phyloP scores from a whole-genome alignment of 1,140 invertebrate species.

The Drosophila suzukii region DNA sequence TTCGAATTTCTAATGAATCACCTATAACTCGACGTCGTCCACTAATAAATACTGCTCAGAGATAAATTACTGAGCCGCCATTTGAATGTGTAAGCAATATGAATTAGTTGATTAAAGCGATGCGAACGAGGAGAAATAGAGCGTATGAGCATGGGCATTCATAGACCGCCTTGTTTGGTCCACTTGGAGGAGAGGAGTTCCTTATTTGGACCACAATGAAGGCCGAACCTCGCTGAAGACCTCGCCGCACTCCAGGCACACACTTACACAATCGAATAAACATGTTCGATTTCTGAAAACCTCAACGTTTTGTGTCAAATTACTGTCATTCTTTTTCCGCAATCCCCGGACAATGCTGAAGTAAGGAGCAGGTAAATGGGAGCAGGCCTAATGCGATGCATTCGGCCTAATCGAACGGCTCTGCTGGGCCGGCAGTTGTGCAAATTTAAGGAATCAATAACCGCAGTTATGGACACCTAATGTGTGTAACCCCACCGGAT shows the following conservation, averaged over 20 bases:
- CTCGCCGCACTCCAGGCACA: constrained; percentile 5
- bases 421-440: neutral
- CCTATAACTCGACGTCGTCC: neutral
- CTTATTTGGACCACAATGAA: constrained; percentile 65
- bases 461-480: constrained; percentile 61
- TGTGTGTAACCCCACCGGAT: constrained; percentile 37
- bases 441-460: constrained; percentile 58
- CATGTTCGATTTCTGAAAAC: constrained; percentile 64
- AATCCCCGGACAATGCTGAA: constrained; percentile 45
- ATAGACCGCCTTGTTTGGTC: constrained; percentile 39
- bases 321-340: constrained; percentile 69
- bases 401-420: constrained; percentile 25
- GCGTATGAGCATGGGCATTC: constrained; percentile 24
- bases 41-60: constrained; percentile 1
- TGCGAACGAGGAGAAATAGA: constrained; percentile 30
- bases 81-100: constrained; percentile 29
- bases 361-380: constrained; percentile 40
- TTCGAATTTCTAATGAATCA: neutral
- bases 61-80: constrained; percentile 15
- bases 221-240: neutral
- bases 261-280: constrained; percentile 59
- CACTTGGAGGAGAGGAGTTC: constrained; percentile 35
- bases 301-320: constrained; percentile 71
- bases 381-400: constrained; percentile 17
- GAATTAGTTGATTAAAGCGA: constrained; percentile 40